Conservation (phyloP, 2,888 invertebrate genomes). For the Lobophora halterata region DNA sequence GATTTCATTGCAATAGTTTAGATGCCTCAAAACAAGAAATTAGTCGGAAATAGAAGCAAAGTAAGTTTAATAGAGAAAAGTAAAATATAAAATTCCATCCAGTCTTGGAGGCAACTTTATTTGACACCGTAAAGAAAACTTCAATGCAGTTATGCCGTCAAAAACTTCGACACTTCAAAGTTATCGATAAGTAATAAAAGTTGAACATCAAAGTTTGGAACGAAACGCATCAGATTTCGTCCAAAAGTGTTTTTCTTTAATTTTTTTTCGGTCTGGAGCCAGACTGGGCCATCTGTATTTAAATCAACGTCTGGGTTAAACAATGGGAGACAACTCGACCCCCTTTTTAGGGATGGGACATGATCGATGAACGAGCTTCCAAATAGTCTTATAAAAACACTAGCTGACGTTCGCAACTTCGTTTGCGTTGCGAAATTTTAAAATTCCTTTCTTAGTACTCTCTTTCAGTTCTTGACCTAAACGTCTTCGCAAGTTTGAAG, state of each 20-base stretch:
- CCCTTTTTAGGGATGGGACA: constrained; percentile 68
- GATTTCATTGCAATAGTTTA: too few relatives aligned
- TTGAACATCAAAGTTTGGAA: constrained; percentile 17
- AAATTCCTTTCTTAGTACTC: too few relatives aligned
- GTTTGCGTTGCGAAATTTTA: too few relatives aligned
- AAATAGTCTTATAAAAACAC: too few relatives aligned
- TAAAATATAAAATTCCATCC: too few relatives aligned
- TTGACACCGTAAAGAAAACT: background rate
- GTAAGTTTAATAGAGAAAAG: too few relatives aligned
- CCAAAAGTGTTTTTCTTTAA: constrained; percentile 34
- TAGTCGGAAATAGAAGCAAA: too few relatives aligned
- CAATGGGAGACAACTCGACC: constrained; percentile 66
- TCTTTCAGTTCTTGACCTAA: too few relatives aligned
- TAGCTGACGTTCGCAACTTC: too few relatives aligned
- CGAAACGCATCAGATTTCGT: constrained; percentile 48
- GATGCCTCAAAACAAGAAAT: too few relatives aligned
- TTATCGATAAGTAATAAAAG: constrained; percentile 20
- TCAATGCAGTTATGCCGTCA: background rate
- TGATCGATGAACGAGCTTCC: constrained; percentile 27
- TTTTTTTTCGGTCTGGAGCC: constrained; percentile 40
- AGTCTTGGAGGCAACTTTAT: too few relatives aligned
- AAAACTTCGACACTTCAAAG: constrained; percentile 2
- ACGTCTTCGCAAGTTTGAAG: too few relatives aligned
- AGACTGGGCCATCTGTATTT: constrained; percentile 59
- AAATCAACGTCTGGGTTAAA: constrained; percentile 72